phyloP scores from a whole-genome alignment of 92 coral and sea anemone species.

The Actinostola sp. region DNA sequence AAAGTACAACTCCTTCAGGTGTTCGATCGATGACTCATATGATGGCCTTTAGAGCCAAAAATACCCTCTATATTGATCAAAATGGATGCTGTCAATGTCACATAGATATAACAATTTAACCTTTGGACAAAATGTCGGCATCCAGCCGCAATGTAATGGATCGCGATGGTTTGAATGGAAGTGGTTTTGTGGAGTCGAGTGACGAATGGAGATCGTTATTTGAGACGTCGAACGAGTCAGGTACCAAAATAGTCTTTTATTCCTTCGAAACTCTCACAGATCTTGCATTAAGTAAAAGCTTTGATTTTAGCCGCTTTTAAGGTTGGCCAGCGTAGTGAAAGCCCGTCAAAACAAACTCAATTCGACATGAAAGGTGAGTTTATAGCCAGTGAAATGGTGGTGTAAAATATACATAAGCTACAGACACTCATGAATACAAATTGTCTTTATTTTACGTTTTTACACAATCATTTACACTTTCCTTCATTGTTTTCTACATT shows the following conservation, averaged over 20 bases:
- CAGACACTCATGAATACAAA: no score
- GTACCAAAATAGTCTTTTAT: slow-evolving; percentile 29
- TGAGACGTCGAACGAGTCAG: slow-evolving; percentile 64
- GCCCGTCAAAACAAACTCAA: slow-evolving; percentile 47
- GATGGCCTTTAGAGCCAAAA: slow-evolving; percentile 22
- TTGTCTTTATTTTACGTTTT: slow-evolving; percentile 5
- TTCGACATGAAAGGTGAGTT: slow-evolving; percentile 53
- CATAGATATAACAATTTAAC: background rate
- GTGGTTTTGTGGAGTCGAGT: slow-evolving; percentile 32
- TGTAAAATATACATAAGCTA: background rate
- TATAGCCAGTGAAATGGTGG: background rate
- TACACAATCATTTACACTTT: background rate
- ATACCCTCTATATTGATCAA: slow-evolving; percentile 3
- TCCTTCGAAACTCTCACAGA: background rate
- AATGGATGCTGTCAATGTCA: background rate
- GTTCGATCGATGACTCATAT: slow-evolving; percentile 16
- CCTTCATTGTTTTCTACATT: no score
- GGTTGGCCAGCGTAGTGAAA: slow-evolving; percentile 20
- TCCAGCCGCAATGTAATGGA: slow-evolving; percentile 19
- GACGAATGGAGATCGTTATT: slow-evolving; percentile 79
- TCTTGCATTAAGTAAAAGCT: background rate
- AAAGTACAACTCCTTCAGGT: slow-evolving; percentile 37
- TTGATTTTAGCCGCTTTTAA: slow-evolving; percentile 6
- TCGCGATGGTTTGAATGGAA: background rate
- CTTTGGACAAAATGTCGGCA: slow-evolving; percentile 17